Base-by-base conservation (phyloP, 2,888 invertebrate genomes). In the Ashinkailepas kermadecensis region DNA sequence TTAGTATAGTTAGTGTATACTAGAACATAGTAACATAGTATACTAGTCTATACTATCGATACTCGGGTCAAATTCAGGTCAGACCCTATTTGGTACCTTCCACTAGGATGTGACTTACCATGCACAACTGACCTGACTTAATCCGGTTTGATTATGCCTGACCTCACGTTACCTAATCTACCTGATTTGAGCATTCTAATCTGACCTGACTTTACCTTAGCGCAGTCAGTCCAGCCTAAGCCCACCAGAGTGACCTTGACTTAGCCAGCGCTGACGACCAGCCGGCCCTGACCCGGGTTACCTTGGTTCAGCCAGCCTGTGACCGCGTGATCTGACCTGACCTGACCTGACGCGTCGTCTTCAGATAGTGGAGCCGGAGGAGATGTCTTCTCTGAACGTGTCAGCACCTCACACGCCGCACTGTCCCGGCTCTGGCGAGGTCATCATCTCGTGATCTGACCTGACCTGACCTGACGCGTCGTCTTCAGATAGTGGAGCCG, bases 351-450 rank as follows among this genome's bases (percentile, higher is more conserved):
- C 56, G 39, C 39, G 39, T 39, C 39, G 96, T 87, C 92, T 95
- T 0, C 89, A 91, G 25, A 92, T 94, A 86, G 90, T 98, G 87
- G 92, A 92, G 86, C 90, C 91, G 83, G 89, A 92, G 82, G 92
- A 94, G 87, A 91, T 95, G 83, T 91, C 93, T n/a, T 93, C 74
- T 4, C 18, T 54, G 39, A 21, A 74, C 18, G 74, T 74, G 18
- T 54, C 74, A 8, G 8, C 93, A 81, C 96, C 96, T 0, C 99
- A 99, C 86, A 97, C 99, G 1, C 90, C 95, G 7, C 99, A 99
- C 88, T 99, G 99, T 87, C 89, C 98, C 84, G 94, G 96, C 25
- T 91, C 91, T 85, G 98, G 98, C 0, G 93, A 97, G 86, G 92
- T 99, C 83, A 95, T 99, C 94, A 96, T 99, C 86, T 97, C 97